phyloP scores from a whole-genome alignment of 2,888 invertebrate genomes.

The Cantharis lateralis region DNA sequence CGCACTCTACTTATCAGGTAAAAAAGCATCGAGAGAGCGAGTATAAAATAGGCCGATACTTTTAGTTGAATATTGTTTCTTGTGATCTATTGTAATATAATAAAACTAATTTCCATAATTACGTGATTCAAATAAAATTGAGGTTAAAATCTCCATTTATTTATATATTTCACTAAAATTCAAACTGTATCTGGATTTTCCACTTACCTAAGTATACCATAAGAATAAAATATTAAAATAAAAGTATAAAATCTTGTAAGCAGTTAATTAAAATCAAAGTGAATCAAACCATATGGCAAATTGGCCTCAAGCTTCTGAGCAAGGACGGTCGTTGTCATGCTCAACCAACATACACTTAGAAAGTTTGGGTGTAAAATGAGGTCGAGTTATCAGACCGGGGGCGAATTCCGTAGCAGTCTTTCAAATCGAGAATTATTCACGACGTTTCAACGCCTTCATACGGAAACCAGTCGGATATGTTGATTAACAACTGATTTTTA shows the following conservation, averaged over 20 bases:
- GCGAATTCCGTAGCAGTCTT: conserved; percentile 39
- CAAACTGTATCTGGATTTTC: not conserved
- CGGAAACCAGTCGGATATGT: conserved; percentile 41
- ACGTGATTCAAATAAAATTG: not conserved
- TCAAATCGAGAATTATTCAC: conserved; percentile 41
- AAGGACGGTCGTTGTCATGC: conserved; percentile 38
- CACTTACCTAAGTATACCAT: not conserved
- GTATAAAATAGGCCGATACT: no score
- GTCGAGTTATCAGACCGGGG: conserved; percentile 40
- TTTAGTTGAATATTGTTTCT: no score
- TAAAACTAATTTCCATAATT: no score
- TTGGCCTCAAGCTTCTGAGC: conserved; percentile 27
- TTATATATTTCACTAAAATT: not conserved
- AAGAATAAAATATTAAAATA: not conserved
- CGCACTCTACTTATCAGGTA: no score
- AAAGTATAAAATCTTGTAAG: not conserved
- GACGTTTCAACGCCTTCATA: conserved; percentile 39
- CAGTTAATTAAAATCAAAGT: conserved; percentile 11
- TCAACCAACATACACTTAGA: conserved; percentile 30
- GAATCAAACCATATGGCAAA: conserved; percentile 16
- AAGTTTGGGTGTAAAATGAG: conserved; percentile 37
- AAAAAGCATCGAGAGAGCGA: no score
- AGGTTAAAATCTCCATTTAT: no score
- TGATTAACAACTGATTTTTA: conserved; percentile 3
- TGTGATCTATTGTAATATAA: no score